Conservation (phyloP, 2,888 invertebrate genomes). For the Eudasyphora cyanicolor region DNA sequence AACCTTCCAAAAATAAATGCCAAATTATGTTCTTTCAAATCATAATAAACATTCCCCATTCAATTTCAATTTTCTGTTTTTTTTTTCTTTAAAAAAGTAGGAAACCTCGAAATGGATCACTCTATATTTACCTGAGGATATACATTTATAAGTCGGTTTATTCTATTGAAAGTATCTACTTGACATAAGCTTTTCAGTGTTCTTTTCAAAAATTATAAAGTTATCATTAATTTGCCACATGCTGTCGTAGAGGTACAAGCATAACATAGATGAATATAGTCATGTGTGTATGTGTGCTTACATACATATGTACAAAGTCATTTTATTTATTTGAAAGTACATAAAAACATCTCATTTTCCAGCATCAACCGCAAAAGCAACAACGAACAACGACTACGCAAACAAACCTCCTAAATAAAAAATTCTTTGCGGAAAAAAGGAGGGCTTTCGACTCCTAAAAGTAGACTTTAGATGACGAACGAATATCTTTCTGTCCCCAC, state of each 20-base stretch:
- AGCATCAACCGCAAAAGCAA: conserved; percentile 18
- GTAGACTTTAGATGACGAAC: conserved; percentile 27
- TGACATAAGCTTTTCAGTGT: too few relatives aligned
- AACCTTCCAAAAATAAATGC: too few relatives aligned
- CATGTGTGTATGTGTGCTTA: background rate
- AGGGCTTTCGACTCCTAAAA: conserved; percentile 51
- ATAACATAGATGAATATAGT: background rate
- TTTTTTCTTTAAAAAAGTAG: too few relatives aligned
- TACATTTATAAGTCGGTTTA: too few relatives aligned
- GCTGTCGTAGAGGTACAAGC: background rate
- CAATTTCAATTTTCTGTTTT: too few relatives aligned
- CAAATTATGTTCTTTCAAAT: too few relatives aligned
- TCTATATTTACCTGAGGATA: too few relatives aligned
- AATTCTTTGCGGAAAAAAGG: conserved; percentile 34
- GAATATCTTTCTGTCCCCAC: background rate
- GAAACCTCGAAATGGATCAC: too few relatives aligned
- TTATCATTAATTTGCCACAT: too few relatives aligned
- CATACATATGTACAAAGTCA: conserved; percentile 30
- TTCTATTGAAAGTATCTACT: too few relatives aligned
- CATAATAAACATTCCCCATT: too few relatives aligned
- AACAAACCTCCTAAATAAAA: conserved; percentile 7
- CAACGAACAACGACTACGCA: background rate
- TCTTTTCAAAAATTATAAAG: background rate
- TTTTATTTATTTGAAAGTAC: conserved; percentile 52
- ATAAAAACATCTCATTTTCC: conserved; percentile 36